A percentile compares a stretch with the other conserved stretches of the same genome.
These are phyloP conservation scores for Andrena marginata DNA, from an alignment of 2,888 invertebrate species.

Conservation along the genomic window DNA sequence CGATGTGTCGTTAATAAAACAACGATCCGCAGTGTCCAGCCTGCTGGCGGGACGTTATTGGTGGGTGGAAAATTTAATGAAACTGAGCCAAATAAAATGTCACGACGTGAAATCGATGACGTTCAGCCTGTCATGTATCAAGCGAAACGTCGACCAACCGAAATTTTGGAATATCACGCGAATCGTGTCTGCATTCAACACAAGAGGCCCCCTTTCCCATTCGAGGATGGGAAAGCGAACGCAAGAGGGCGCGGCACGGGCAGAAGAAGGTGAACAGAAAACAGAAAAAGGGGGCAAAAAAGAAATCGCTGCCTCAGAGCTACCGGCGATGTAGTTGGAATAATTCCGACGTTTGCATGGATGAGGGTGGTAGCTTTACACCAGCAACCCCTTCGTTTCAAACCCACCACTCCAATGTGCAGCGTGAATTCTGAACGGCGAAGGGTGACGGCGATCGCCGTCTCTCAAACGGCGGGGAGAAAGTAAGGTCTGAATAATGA, in stretches of 20 bases:
- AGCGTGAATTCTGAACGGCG: constrained; percentile 45
- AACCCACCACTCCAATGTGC: constrained; percentile 5
- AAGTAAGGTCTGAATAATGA: constrained; percentile 74
- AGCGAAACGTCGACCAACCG: not conserved
- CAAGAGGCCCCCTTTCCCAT: not conserved
- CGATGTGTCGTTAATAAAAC: constrained; percentile 39
- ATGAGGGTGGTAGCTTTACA: constrained; percentile 61
- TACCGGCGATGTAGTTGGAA: constrained; percentile 66
- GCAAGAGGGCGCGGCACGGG: not conserved
- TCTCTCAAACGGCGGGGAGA: constrained; percentile 46
- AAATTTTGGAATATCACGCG: not conserved
- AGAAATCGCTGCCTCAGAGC: constrained; percentile 66
- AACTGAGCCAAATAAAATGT: constrained; percentile 33
- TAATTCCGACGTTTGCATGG: constrained; percentile 78
- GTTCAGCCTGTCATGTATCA: constrained; percentile 9
- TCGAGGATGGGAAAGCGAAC: not conserved
- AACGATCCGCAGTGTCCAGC: not conserved
- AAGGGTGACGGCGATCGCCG: constrained; percentile 55
- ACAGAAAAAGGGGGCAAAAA: constrained; percentile 46
- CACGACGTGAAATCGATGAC: constrained; percentile 34
- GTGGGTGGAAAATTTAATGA: constrained; percentile 39
- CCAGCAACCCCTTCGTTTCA: constrained; percentile 45
- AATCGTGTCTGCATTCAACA: not conserved
- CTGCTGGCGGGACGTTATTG: constrained; percentile 25
- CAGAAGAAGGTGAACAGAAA: not conserved